Evolutionary conservation across 2,797 vertebrate genomes (phyloP).

Genomic region (Paramormyrops hopkinsi): DNA sequence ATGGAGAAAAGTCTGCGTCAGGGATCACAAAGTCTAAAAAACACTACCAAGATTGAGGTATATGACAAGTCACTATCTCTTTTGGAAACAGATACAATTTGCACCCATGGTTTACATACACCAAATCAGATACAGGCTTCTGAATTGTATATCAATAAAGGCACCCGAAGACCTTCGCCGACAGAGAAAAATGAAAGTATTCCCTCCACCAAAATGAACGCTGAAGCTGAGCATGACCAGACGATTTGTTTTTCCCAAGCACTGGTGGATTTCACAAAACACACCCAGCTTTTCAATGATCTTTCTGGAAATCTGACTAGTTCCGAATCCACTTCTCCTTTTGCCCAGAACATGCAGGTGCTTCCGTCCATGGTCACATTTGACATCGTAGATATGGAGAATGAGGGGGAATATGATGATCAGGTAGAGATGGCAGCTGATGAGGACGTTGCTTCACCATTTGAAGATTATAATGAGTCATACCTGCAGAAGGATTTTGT

Average conservation of each 20-base stretch:
- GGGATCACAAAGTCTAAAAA: constrained; percentile 33
- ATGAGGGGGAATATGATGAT: constrained; percentile 88
- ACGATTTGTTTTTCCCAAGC: constrained; percentile 89
- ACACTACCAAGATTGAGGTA: constrained; percentile 35
- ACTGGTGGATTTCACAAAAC: constrained; percentile 83
- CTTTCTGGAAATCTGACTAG: constrained; percentile 69
- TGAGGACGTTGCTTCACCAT: constrained; percentile 75
- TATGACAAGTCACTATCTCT: constrained; percentile 47
- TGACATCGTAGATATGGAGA: constrained; percentile 89
- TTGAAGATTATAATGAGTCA: constrained; percentile 80
- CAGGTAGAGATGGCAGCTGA: constrained; percentile 77
- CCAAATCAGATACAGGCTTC: constrained; percentile 50
- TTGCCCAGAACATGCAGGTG: constrained; percentile 81
- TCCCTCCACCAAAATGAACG: constrained; percentile 30
- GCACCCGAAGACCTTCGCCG: constrained; percentile 43
- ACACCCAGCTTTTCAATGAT: constrained; percentile 73
- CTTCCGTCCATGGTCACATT: constrained; percentile 95
- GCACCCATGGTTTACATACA: constrained; percentile 29
- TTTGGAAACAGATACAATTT: constrained; percentile 46
- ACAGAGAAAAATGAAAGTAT: constrained; percentile 37
- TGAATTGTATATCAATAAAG: constrained; percentile 46
- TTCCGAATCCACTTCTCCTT: constrained; percentile 70
- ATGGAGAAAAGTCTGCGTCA: constrained; percentile 32
- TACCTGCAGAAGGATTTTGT: constrained; percentile 82
- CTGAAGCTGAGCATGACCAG: constrained; percentile 64